Evolutionary conservation across 2,797 vertebrate genomes (phyloP).

Genomic region (Corythornis leucogaster): DNA sequence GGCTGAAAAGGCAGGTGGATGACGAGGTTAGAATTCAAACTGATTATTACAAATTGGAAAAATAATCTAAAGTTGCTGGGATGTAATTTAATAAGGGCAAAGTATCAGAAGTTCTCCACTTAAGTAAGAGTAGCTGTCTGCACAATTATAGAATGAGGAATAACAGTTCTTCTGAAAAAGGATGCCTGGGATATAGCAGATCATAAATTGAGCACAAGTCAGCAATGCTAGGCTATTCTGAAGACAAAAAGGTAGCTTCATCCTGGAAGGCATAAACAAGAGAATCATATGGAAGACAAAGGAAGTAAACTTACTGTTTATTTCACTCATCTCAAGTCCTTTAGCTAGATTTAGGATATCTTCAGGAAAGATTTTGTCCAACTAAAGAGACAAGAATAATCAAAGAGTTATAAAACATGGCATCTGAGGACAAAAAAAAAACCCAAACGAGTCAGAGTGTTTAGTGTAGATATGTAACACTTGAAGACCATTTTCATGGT

Average conservation of each 20-base stretch:
- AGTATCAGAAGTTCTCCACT: constrained; percentile 44
- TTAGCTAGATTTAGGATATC: neutral
- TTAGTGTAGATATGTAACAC: neutral
- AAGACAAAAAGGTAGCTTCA: constrained; percentile 24
- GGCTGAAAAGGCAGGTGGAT: neutral
- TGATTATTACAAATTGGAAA: constrained; percentile 29
- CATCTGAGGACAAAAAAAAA: neutral
- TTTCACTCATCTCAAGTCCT: neutral
- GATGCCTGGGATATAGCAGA: neutral
- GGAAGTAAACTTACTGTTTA: neutral
- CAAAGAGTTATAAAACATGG: neutral
- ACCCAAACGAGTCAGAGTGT: neutral
- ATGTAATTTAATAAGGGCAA: constrained; percentile 18
- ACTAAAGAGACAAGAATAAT: neutral
- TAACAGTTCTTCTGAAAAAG: neutral
- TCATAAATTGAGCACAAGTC: constrained; percentile 40
- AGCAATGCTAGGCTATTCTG: neutral
- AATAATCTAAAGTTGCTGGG: neutral
- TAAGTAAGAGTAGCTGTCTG: neutral
- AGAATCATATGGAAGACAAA: neutral
- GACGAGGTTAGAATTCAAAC: neutral
- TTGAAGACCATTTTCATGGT: neutral
- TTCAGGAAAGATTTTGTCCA: neutral
- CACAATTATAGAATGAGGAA: constrained; percentile 40
- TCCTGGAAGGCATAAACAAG: neutral